Conservation (phyloP, 2,797 vertebrate genomes). For the Chelidonichthys spinosus region DNA sequence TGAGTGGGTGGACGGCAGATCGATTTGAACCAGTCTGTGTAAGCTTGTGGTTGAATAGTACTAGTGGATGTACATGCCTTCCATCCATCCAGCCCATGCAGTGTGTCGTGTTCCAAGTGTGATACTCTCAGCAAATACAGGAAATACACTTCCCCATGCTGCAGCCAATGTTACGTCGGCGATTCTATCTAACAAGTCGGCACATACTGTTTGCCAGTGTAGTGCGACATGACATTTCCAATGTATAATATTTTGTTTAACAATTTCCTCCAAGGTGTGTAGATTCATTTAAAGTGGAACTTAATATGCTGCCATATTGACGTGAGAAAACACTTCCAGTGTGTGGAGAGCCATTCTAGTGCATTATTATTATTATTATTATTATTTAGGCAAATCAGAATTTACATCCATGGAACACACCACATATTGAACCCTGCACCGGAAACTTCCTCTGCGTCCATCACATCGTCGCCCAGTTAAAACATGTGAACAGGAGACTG, state of each 20-base stretch:
- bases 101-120: conserved; percentile 16
- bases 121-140: conserved; percentile 7
- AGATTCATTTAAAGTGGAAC: conserved; percentile 20
- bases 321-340: background rate
- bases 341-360: conserved; percentile 7
- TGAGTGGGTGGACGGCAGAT: background rate
- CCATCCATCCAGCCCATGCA: conserved; percentile 30
- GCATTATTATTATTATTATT: background rate
- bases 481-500: conserved; percentile 11
- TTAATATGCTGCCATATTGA: conserved; percentile 4
- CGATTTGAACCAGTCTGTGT: conserved; percentile 31
- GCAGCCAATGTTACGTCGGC: conserved; percentile 9
- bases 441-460: conserved; percentile 1
- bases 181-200: conserved; percentile 12
- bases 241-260: conserved; percentile 33
- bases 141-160: conserved; percentile 10
- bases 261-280: conserved; percentile 5
- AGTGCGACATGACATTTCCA: conserved; percentile 29
- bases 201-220: conserved; percentile 27
- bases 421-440: background rate
- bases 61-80: conserved; percentile 27
- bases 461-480: conserved; percentile 4
- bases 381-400: conserved; percentile 2
- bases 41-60: conserved; percentile 46
- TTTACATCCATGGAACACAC: background rate